Evolutionary conservation across 2,797 vertebrate species (phyloP).

Genomic region (Sciurus carolinensis): DNA sequence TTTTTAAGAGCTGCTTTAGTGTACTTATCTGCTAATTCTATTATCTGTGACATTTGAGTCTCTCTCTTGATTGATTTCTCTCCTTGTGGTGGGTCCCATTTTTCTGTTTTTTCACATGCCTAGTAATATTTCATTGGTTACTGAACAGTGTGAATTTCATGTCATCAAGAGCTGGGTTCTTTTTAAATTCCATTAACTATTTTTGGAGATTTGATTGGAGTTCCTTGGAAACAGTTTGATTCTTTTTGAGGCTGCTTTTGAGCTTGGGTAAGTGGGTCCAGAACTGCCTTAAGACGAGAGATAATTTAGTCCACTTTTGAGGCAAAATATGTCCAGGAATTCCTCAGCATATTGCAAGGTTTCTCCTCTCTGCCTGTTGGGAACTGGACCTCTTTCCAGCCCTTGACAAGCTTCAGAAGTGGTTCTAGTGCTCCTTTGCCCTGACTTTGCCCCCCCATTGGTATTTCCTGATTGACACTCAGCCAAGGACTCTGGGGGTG

Average conservation of each 20-base stretch:
- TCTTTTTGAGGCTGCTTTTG: background rate
- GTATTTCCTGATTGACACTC: background rate
- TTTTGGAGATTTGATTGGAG: background rate
- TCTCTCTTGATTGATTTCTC: slow-evolving; percentile 27
- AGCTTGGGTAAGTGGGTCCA: background rate
- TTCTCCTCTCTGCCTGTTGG: background rate
- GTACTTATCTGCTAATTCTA: slow-evolving; percentile 10
- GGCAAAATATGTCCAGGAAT: background rate
- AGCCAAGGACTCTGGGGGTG: background rate
- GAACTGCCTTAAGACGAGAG: background rate
- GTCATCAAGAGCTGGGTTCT: background rate
- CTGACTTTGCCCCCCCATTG: background rate
- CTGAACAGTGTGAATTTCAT: slow-evolving; percentile 44
- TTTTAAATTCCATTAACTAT: slow-evolving; percentile 42
- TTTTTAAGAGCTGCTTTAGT: background rate
- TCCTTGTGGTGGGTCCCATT: background rate
- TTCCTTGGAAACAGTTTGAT: slow-evolving; percentile 36
- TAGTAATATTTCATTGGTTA: slow-evolving; percentile 13
- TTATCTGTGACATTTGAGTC: slow-evolving; percentile 3
- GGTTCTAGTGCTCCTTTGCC: background rate
- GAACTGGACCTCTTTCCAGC: background rate
- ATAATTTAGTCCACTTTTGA: background rate
- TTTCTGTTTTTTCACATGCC: background rate
- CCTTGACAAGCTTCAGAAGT: background rate
- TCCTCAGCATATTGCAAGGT: background rate